These are phyloP conservation scores for Scaptomyza pallida DNA, from an alignment of 1,140 invertebrate genomes.

Conservation along the genomic window DNA sequence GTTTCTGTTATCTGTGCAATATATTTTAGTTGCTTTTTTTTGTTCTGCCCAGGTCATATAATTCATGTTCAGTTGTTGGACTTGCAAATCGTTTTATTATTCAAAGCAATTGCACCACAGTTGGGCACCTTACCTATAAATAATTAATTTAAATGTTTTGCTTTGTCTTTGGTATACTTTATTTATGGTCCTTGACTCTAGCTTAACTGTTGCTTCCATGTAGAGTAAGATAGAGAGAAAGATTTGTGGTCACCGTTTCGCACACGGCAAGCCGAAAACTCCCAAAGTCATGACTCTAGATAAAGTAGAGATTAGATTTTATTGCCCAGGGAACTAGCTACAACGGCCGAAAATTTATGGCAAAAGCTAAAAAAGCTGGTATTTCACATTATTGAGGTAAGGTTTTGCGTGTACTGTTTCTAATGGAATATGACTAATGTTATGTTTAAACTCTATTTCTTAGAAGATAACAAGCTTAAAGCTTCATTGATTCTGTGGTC, in stretches of 20 bases:
- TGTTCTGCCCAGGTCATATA: slow-evolving; percentile 33
- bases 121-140: slow-evolving; percentile 64
- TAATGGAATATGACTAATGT: too few species aligned
- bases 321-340: slow-evolving; percentile 26
- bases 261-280: neutral
- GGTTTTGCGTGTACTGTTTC: neutral
- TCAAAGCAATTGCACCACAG: slow-evolving; percentile 64
- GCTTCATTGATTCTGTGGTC: neutral
- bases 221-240: neutral
- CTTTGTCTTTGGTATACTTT: slow-evolving; percentile 47
- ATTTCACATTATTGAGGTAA: neutral
- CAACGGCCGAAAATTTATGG: slow-evolving; percentile 21
- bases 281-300: slow-evolving; percentile 36
- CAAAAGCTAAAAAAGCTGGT: neutral
- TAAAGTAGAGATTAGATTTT: slow-evolving; percentile 68
- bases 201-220: slow-evolving; percentile 69
- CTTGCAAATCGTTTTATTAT: slow-evolving; percentile 80
- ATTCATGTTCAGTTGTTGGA: slow-evolving; percentile 71
- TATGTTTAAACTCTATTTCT: too few species aligned
- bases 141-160: slow-evolving; percentile 77
- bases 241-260: slow-evolving; percentile 47
- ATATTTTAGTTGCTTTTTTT: slow-evolving; percentile 20
- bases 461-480: neutral
- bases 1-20: slow-evolving; percentile 58
- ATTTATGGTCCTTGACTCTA: slow-evolving; percentile 51